Evolutionary conservation across 2,113 vertebrate genomes (phyloP).

Genomic region (Cacatua alba): DNA sequence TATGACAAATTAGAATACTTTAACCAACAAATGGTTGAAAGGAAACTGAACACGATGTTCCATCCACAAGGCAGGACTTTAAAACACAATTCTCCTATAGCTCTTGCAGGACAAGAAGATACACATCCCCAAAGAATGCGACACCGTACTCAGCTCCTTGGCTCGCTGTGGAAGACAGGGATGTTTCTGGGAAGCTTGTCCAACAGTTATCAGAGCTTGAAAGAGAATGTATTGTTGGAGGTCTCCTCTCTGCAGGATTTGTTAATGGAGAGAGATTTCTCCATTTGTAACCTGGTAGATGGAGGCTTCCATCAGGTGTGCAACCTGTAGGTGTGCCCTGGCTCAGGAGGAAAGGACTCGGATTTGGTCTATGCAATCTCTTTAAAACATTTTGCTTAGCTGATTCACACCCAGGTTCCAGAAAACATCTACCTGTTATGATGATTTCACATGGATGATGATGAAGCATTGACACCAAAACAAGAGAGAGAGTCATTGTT

Average conservation of each 20-base stretch:
- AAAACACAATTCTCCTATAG: not conserved
- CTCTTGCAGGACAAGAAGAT: not conserved
- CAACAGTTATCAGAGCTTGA: not conserved
- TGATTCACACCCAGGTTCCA: not conserved
- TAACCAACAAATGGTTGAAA: not conserved
- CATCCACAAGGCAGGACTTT: not conserved
- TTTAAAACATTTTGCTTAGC: not conserved
- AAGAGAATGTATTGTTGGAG: not conserved
- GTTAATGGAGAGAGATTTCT: not conserved
- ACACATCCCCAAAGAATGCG: not conserved
- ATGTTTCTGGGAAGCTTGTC: not conserved
- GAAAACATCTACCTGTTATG: not conserved
- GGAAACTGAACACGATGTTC: not conserved
- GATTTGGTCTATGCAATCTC: not conserved
- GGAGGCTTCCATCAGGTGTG: not conserved
- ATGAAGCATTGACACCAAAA: not conserved
- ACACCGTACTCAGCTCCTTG: not conserved
- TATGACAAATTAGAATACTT: not conserved
- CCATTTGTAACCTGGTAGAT: not conserved
- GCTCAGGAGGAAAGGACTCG: not conserved
- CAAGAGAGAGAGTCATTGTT: not conserved
- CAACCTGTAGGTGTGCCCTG: not conserved
- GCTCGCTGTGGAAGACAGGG: not conserved
- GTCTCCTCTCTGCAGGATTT: not conserved
- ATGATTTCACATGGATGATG: not conserved